These are phyloP conservation scores for Drosophila quinaria DNA, from an alignment of 2,888 invertebrate genomes.

Conservation along the genomic window DNA sequence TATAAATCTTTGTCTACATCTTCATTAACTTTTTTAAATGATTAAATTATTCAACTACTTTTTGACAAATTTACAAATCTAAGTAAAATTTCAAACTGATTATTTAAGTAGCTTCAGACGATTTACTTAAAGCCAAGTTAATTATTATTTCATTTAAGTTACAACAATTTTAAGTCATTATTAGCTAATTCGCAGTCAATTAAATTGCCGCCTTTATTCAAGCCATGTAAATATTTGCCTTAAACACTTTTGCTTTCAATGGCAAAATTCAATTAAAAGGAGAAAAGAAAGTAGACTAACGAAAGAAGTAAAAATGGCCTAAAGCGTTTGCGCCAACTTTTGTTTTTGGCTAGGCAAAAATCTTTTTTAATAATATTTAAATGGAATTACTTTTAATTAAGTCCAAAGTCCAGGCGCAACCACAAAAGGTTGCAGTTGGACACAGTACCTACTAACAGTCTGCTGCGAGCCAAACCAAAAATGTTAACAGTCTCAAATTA, in stretches of 20 bases:
- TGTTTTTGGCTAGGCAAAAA: slow-evolving; percentile 42
- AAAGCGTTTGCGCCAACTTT: slow-evolving; percentile 27
- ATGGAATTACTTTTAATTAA: slow-evolving; percentile 77
- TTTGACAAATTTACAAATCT: neutral
- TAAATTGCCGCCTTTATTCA: slow-evolving; percentile 27
- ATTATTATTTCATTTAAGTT: slow-evolving; percentile 15
- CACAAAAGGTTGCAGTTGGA: slow-evolving; percentile 57
- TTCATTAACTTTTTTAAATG: too few species aligned
- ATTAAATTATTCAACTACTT: too few species aligned
- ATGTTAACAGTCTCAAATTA: slow-evolving; percentile 77
- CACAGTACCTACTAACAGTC: slow-evolving; percentile 5
- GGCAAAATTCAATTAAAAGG: slow-evolving; percentile 56
- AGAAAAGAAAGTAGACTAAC: slow-evolving; percentile 21
- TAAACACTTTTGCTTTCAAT: slow-evolving; percentile 56
- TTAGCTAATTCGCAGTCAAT: slow-evolving; percentile 53
- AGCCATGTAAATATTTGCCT: slow-evolving; percentile 60
- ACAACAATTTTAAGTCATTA: neutral
- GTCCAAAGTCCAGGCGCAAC: slow-evolving; percentile 62
- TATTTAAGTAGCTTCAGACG: neutral
- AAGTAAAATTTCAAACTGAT: neutral
- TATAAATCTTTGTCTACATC: too few species aligned
- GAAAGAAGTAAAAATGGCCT: slow-evolving; percentile 44
- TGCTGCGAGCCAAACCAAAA: slow-evolving; percentile 52
- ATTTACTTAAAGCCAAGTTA: slow-evolving; percentile 8
- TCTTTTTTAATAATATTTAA: slow-evolving; percentile 70